Base-by-base conservation (phyloP, 2,888 invertebrate genomes). In the Stenurella melanura region DNA sequence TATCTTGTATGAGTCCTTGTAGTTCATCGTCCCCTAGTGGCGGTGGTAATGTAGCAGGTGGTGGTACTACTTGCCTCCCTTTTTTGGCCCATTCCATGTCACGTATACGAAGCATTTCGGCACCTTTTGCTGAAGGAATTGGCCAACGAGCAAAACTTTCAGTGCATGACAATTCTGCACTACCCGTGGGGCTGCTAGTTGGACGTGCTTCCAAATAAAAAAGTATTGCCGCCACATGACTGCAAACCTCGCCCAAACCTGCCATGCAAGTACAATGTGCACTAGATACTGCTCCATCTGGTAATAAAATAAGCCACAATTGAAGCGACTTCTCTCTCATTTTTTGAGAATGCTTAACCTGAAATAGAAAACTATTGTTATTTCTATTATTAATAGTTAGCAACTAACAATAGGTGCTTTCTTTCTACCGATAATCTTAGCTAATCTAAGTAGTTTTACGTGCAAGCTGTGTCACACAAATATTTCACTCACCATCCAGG, bases 151-250 rank as follows among this genome's bases (percentile, higher is more conserved):
- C 54, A 57, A 63, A 19, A 30, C n/a, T 64, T 42, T 75, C 72
- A 18, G 72, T 72, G 21, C 57, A 71, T 30, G 72, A 54, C 12
- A 50, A n/a, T 66, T 72, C 75, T 56, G 12, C n/a, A 72, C 42
- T 26, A 26, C 26, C 26, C 26, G 26, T 4, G 26, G 26, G 26
- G 26, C 26, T 26, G 26, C 26, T 18, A 54, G 19, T 63, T 18
- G 75, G 67, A n/a, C 64, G 72, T 56, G 58, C 63, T n/a, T 75
- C 57, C 26, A 75, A 67, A 57, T 56, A 69, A 71, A 77, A 77
- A n/a, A 77, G 26, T 17, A 77, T 50, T 66, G 74, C 56, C 17
- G 74, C 71, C 19, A 75, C 72, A 66, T 75, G 75, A 54, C 75
- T 72, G 66, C 71, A 75, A 18, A 72, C 75, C 54, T 75, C 66